Percentiles rank a stretch among this genome's conserved stretches.
phyloP scores from a whole-genome alignment of 2,888 invertebrate species.

The Hypomecis punctinalis region DNA sequence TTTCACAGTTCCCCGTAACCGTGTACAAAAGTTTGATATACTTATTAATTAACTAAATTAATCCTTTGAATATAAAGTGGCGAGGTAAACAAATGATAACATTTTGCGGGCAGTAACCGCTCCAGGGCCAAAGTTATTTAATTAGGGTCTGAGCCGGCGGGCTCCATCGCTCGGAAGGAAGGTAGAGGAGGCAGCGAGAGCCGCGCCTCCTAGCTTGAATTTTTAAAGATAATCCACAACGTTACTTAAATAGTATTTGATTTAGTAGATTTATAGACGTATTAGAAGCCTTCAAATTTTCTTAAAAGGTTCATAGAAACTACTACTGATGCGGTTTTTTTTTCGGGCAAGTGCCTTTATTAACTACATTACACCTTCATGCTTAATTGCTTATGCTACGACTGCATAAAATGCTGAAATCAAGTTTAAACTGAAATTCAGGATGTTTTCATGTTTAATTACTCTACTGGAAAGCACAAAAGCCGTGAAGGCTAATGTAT shows the following conservation, averaged over 20 bases:
- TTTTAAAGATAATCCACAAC: slow-evolving; percentile 22
- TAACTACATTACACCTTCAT: no score
- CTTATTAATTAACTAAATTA: slow-evolving; percentile 9
- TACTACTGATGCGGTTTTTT: no score
- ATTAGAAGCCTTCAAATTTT: no score
- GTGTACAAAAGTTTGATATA: slow-evolving; percentile 2
- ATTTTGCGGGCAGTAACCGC: slow-evolving; percentile 10
- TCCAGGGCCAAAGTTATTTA: slow-evolving; percentile 21
- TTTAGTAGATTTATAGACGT: background rate
- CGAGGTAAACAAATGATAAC: slow-evolving; percentile 15
- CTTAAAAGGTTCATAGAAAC: no score
- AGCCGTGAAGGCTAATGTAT: no score
- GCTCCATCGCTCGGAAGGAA: slow-evolving; percentile 18
- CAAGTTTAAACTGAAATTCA: no score
- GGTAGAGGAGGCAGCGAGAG: background rate
- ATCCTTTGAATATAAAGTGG: slow-evolving; percentile 18
- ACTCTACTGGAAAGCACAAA: no score
- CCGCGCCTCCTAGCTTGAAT: slow-evolving; percentile 26
- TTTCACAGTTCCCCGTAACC: background rate
- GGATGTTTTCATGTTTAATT: no score
- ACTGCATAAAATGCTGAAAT: no score
- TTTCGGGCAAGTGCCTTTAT: no score
- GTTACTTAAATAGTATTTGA: no score
- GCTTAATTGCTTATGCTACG: background rate
- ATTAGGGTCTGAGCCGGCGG: slow-evolving; percentile 25